Evolutionary conservation across 2,113 vertebrate species (phyloP).

Genomic region (Neotragus pygmaeus): DNA sequence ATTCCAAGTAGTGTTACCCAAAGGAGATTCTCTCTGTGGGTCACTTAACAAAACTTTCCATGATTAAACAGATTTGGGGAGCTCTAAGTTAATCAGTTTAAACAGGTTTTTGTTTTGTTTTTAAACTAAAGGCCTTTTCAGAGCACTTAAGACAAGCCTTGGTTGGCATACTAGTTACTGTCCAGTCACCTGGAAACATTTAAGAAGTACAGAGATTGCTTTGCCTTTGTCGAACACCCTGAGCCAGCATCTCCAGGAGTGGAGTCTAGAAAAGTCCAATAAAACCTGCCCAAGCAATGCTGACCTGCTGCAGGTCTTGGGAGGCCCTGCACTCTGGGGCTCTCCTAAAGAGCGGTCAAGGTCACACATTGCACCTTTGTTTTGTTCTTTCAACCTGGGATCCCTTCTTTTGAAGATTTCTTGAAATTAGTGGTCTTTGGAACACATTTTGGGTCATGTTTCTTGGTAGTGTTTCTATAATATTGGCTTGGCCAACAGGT

Average conservation of each 20-base stretch:
- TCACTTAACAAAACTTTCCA: neutral
- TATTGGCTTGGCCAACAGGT: neutral
- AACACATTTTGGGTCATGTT: neutral
- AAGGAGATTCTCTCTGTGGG: neutral
- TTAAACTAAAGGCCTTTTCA: neutral
- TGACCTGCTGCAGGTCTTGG: neutral
- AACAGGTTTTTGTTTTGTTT: neutral
- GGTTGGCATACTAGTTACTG: neutral
- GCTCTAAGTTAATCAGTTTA: neutral
- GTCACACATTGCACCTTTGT: rapidly evolving
- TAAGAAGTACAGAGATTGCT: neutral
- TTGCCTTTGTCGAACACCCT: neutral
- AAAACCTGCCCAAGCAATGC: neutral
- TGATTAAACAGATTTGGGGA: neutral
- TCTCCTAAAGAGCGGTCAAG: neutral
- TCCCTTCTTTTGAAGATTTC: neutral
- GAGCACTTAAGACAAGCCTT: neutral
- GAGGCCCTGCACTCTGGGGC: rapidly evolving
- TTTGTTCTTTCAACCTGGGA: neutral
- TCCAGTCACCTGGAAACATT: neutral
- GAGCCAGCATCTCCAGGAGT: neutral
- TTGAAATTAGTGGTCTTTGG: neutral
- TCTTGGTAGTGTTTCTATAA: neutral
- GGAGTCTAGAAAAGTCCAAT: neutral
- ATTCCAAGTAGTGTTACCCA: neutral